Base-by-base conservation (phyloP, 2,797 vertebrate species). In the Chaunax sp. region DNA sequence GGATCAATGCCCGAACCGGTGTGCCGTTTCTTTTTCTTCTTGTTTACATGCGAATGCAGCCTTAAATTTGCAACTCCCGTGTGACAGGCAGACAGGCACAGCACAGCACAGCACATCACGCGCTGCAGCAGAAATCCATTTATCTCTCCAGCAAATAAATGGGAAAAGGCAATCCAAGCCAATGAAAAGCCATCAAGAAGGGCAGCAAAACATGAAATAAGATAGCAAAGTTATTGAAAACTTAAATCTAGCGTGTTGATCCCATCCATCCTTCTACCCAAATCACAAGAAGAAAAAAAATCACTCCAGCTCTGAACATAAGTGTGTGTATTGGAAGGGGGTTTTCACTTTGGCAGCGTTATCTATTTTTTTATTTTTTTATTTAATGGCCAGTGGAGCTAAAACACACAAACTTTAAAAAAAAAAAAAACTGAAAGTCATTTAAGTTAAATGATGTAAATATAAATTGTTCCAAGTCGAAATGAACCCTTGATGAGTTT, bases 61-160 rank as follows among this genome's bases (percentile, higher is more conserved):
- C 56, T 43, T 20, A 23, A 30, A 80, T 77, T 65, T 77, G 53
- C 64, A 81, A 71, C 54, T 53, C 44, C 64, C 57, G 70, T 40
- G 54, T 68, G 79, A 73, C 44, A 64, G 14, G 22, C 37, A 59
- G 47, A 60, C n/a, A 65, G 64, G 26, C 41, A 53, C 23, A 26
- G 62, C 47, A 53, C 23, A 26, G 62, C 47, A 63, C 51, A 64
- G 1, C 45, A 23, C 10, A 47, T 69, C 67, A 80, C 61, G 64
- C 35, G 51, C 55, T 59, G 45, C 65, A 70, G 70, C 53, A 84
- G 70, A 87, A 93, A 89, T 58, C 71, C 60, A 89, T 90, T 83
- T 79, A 78, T 81, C 70, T 82, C 62, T 78, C 43, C 46, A 49
- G 64, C 60, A 88, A 86, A 86, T 77, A 72, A 68, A 81, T 59